Conservation (phyloP, 2,113 vertebrate species). For the Pampusana beccarii region DNA sequence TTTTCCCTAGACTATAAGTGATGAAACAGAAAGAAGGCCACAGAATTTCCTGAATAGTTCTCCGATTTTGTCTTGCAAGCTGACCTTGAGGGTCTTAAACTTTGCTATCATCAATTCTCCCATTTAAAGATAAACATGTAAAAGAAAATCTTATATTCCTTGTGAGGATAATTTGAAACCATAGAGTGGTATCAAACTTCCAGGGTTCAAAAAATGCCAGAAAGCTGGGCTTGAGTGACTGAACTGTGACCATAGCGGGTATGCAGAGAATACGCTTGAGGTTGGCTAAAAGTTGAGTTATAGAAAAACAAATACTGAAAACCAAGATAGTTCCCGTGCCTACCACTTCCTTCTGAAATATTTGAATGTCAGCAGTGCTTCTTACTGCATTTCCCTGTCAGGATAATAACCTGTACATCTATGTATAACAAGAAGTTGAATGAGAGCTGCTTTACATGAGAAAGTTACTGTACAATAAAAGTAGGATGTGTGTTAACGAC, state of each 20-base stretch:
- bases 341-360: neutral
- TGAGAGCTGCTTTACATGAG: neutral
- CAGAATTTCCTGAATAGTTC: neutral
- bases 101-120: neutral
- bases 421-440: neutral
- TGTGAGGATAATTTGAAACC: neutral
- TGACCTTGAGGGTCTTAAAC: neutral
- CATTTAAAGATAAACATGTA: neutral
- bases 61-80: neutral
- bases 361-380: neutral
- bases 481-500: neutral
- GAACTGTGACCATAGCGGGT: neutral
- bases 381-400: neutral
- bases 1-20: neutral
- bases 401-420: neutral
- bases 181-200: neutral
- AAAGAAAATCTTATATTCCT: neutral
- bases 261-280: neutral
- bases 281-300: neutral
- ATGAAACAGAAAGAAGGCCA: neutral
- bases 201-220: neutral
- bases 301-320: neutral
- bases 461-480: neutral
- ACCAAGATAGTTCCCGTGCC: neutral
- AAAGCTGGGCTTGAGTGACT: neutral